Base-by-base conservation (phyloP, 1,140 invertebrate species). In the Gonioctena quinquepunctata region DNA sequence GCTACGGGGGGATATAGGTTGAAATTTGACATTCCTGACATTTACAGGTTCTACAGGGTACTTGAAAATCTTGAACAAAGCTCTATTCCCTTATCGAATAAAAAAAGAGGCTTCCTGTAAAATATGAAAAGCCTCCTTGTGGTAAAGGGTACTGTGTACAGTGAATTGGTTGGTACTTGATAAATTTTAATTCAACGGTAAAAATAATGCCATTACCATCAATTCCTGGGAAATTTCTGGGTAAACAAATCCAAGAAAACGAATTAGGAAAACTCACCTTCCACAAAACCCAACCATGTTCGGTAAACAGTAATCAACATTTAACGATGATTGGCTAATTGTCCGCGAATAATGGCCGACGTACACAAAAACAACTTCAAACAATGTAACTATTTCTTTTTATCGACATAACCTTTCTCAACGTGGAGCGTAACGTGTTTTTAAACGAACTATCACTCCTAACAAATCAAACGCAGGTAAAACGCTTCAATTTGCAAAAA, bases 401-500 rank as follows among this genome's bases (percentile, higher is more conserved):
- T n/a, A 42, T 42, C 33, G 3, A n/a, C 33, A 2, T 42, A 42
- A 42, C 33, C 33, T 42, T 42, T 4, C 33, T 42, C 33, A 42
- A 42, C 33, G 0, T n/a, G 11, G 33, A 42, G 33, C 33, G 33
- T n/a, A n/a, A n/a, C 11, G 33, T 13, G 33, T 42, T 42, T 42
- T 42, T 42, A 8, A 42, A 42, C n/a, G n/a, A 42, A 42, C 33
- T 42, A n/a, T 42, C 16, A 42, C 33, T 42, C 33, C 3, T n/a
- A n/a, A n/a, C 16, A 3, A n/a, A 42, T 42, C 11, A n/a, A 42
- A 42, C n/a, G 11, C 33, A 8, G 13, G 13, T 59, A n/a, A 25
- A 59, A 25, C 25, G 56, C 21, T 16, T 25, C 25, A 59, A 59
- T 59, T 59, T 25, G 23, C 21, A 59, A 59, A 56, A 59, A 25